Evolutionary conservation across 2,113 vertebrate species (phyloP).

Genomic region (Leucoraja erinaceus): DNA sequence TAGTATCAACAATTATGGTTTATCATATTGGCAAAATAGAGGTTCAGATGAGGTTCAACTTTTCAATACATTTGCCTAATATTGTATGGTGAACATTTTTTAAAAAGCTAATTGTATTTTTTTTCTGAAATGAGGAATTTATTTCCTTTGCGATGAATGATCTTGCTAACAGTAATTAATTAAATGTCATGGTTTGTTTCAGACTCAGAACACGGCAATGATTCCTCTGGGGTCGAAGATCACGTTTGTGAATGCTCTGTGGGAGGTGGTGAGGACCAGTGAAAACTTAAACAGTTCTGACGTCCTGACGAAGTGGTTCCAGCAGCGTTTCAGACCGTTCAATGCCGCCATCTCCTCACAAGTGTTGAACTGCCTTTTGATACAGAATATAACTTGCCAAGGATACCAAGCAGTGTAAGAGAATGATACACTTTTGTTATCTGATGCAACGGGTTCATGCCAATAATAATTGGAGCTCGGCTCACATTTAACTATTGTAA

Average conservation of each 20-base stretch:
- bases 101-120: not conserved
- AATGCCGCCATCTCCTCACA: not conserved
- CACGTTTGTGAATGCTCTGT: not conserved
- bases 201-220: not conserved
- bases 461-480: not conserved
- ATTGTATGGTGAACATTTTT: not conserved
- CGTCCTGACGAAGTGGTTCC: conserved; percentile 28
- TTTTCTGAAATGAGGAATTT: not conserved
- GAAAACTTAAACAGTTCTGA: not conserved
- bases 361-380: not conserved
- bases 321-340: conserved; percentile 25
- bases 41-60: not conserved
- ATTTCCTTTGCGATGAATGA: not conserved
- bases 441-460: not conserved
- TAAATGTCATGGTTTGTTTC: not conserved
- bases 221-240: conserved; percentile 10
- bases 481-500: not conserved
- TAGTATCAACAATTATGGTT: not conserved
- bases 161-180: not conserved
- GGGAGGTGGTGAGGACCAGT: conserved; percentile 16
- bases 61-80: not conserved
- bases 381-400: not conserved
- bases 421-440: not conserved
- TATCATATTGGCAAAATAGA: not conserved
- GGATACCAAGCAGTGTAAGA: conserved; percentile 34